Base-by-base conservation (phyloP, 2,797 vertebrate species). In the Spondyliosoma cantharus region DNA sequence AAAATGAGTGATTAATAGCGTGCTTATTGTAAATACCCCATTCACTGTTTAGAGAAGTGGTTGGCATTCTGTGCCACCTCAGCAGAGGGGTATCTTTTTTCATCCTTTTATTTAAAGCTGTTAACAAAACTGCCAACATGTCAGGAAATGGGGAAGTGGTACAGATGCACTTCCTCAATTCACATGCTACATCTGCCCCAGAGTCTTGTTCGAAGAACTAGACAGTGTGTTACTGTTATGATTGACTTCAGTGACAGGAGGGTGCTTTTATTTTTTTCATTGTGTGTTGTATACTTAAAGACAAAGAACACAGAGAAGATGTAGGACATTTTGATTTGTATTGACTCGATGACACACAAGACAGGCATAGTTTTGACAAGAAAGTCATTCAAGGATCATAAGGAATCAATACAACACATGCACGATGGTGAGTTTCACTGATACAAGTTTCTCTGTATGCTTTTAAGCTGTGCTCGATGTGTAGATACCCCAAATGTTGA, bases 371-470 rank as follows among this genome's bases (percentile, higher is more conserved):
- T 59, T 64, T 53, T 67, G 61, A 8, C 13, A 58, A 57, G 37
- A 61, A 45, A 6, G 22, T 63, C 14, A 24, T 71, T 74, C 8
- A 57, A 58, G 58, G 66, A 78, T 43, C 4, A 61, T 19, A 32
- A 80, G 49, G 53, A 59, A 77, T 59, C 42, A 61, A 56, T 27
- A 59, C 22, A 61, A 13, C 78, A 19, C 32, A 50, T 78, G 46
- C 59, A 32, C 32, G 77, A 93, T 94, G 93, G 93, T 93, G 74
- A 94, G 93, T 93, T 80, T 81, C 3, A 71, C 2, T 59, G 7
- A 74, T 27, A 27, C 7, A 50, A 1, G 15, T 54, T 62, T 58
- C 0, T 67, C 20, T 46, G 20, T 59, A 42, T 5, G 62, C 60
- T 58, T 58, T 37, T 3, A 19, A 42, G 22, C 0, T 52, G 62